Evolutionary conservation across 1,140 invertebrate species (phyloP), one percentile per base, ranked within the genome.

Genomic region (Cylas formicarius): DNA sequence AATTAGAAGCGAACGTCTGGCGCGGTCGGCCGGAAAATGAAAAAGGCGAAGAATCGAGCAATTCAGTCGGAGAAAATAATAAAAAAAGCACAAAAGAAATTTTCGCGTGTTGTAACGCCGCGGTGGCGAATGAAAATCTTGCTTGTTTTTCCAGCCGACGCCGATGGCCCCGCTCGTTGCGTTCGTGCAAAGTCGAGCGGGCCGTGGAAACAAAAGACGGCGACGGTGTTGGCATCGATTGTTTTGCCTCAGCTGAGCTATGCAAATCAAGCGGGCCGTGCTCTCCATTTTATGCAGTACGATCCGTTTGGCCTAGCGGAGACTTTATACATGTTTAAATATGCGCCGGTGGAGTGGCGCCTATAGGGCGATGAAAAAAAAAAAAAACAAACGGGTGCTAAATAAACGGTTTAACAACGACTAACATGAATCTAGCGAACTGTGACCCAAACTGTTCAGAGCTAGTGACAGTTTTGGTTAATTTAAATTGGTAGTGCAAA

Each of bases 211-310:
- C 50, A 52, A 47, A 54, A 50, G 46, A 31, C 17, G 46, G 38
- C 40, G 29, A 20, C 34, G 26, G 27, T 22, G 26, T 41, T 44
- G 36, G 44, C 55, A 63, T 63, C 61, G 61, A 63, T 63, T 63
- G 61, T 61, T 60, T n/a, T 56, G 47, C 57, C 57, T 50, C 61
- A 63, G 61, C 61, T 63, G 61, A 61, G 61, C 61, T 63, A 63
- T 63, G 61, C 61, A 63, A 63, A 63, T 63, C 59, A 63, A 53
- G 43, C 32, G 48, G 50, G 53, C 53, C 60, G 58, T 61, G 61
- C 54, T 63, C 61, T 49, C 55, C 57, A 63, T 63, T 63, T 63
- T 63, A 63, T 63, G 54, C 61, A 61, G 57, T 46, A 45, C 57
- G 50, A 52, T 47, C 28, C 47, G 44, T 35, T 28, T 7, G 7